These are phyloP conservation scores for Atrichornis clamosus DNA, from an alignment of 2,113 vertebrate genomes.

Conservation along the genomic window DNA sequence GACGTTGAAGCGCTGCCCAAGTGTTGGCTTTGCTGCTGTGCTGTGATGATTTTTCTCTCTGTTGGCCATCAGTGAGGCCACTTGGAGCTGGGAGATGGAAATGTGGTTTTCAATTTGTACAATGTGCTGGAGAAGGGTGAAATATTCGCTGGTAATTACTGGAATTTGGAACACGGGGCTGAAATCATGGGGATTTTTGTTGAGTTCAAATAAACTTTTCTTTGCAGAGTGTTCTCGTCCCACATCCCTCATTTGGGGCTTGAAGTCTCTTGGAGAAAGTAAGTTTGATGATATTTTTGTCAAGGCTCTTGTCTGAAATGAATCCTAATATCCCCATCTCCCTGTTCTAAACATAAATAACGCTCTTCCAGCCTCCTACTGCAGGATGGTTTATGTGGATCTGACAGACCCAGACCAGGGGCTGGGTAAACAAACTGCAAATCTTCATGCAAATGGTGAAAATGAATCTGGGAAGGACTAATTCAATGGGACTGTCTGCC, in stretches of 20 bases:
- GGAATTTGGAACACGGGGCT: background rate
- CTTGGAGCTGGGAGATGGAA: background rate
- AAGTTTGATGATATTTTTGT: background rate
- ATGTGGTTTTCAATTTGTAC: background rate
- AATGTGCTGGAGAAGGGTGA: background rate
- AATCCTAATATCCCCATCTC: background rate
- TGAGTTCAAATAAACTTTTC: background rate
- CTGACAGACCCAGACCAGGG: background rate
- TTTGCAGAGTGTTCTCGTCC: background rate
- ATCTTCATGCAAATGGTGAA: background rate
- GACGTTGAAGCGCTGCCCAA: rapidly evolving
- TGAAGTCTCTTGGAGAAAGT: background rate
- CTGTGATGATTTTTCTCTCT: background rate
- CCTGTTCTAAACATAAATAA: background rate
- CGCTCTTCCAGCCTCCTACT: rapidly evolving
- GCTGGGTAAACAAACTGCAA: background rate
- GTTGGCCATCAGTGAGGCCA: background rate
- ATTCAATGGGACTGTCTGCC: conserved; percentile 36
- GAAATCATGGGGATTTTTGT: background rate
- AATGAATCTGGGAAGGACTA: background rate
- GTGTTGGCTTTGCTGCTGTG: background rate
- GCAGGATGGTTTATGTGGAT: background rate
- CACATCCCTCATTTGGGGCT: background rate
- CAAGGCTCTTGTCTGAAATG: background rate
- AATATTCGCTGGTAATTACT: rapidly evolving